Conservation (phyloP, 2,113 vertebrate genomes). For the Corythaixoides concolor region DNA sequence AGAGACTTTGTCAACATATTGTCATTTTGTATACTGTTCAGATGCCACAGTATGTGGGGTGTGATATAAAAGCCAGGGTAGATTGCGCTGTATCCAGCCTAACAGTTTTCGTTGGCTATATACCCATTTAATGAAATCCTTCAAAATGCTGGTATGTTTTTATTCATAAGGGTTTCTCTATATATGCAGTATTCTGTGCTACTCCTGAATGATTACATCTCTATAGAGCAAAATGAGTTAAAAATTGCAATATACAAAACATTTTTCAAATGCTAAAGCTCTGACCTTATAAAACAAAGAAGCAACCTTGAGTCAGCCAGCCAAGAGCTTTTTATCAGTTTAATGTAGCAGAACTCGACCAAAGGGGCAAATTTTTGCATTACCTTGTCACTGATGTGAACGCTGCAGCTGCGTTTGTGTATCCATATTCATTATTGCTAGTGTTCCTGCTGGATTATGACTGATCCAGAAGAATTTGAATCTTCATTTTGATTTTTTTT, state of each 20-base stretch:
- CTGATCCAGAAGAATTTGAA: conserved; percentile 58
- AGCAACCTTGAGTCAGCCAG: background rate
- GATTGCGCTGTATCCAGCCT: background rate
- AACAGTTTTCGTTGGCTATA: background rate
- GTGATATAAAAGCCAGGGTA: background rate
- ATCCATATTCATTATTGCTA: conserved; percentile 38
- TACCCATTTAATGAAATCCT: background rate
- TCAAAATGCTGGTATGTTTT: background rate
- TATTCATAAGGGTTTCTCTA: background rate
- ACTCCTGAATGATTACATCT: background rate
- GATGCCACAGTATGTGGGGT: background rate
- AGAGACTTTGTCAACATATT: background rate
- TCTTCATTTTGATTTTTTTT: background rate
- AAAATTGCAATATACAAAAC: background rate
- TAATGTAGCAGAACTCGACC: conserved; percentile 52
- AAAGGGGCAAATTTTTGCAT: conserved; percentile 16
- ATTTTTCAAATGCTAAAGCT: background rate
- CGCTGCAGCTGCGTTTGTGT: background rate
- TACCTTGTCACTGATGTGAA: conserved; percentile 7
- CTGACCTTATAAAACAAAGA: conserved; percentile 35
- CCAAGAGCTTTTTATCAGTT: conserved; percentile 44
- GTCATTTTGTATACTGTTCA: background rate
- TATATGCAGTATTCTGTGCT: background rate
- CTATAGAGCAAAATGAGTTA: background rate
- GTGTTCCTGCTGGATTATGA: conserved; percentile 44